phyloP scores from a whole-genome alignment of 2,113 vertebrate genomes.

The Actenoides lindsayi region DNA sequence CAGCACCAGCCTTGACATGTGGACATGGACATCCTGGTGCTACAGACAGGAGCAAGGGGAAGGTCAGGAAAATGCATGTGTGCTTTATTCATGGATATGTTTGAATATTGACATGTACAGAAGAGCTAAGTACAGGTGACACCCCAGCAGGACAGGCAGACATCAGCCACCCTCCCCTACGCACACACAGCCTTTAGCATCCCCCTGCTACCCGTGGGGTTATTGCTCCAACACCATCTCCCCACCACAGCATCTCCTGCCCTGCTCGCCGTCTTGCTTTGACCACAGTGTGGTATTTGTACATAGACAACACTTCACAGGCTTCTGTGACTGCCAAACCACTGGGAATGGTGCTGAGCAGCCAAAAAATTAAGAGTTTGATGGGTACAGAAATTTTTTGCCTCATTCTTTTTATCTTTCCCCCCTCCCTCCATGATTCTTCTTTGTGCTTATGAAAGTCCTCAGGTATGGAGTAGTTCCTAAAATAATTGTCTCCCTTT shows the following conservation, averaged over 20 bases:
- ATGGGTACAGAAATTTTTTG: background rate
- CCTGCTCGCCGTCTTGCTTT: background rate
- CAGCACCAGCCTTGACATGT: fast-evolving
- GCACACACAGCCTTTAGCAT: background rate
- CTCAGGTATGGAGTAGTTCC: background rate
- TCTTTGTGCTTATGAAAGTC: constrained; percentile 59
- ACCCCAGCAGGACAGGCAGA: background rate
- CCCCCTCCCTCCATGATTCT: background rate
- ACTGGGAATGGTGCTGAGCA: background rate
- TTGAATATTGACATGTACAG: constrained; percentile 49
- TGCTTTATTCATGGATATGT: constrained; percentile 72
- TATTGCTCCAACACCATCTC: background rate
- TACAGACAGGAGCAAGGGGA: background rate
- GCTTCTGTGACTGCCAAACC: background rate
- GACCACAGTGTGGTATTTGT: fast-evolving
- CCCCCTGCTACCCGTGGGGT: fast-evolving
- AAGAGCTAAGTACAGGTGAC: constrained; percentile 41
- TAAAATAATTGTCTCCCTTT: background rate
- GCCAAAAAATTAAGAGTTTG: background rate
- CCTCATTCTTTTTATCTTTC: background rate
- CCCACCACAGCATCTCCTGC: fast-evolving
- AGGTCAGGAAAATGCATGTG: constrained; percentile 59
- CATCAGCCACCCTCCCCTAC: background rate
- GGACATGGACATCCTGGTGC: fast-evolving
- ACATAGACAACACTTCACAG: background rate